These are phyloP conservation scores for Germaria angustata DNA, from an alignment of 2,888 invertebrate species.

Conservation along the genomic window DNA sequence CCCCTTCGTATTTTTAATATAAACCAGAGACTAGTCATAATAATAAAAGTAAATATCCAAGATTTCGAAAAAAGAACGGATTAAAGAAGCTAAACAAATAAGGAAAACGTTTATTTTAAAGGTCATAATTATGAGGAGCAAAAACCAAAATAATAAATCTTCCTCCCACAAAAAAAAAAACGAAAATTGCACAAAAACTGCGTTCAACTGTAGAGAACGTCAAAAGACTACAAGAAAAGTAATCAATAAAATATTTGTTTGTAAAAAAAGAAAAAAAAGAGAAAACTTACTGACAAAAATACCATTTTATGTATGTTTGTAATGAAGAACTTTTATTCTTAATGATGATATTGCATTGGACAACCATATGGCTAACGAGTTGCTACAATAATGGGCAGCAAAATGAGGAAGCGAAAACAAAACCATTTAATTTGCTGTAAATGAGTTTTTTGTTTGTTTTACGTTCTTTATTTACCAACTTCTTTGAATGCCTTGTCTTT, in stretches of 20 bases:
- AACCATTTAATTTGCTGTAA: conserved; percentile 26
- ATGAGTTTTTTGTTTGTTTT: neutral
- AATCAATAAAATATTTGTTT: conserved; percentile 32
- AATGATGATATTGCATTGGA: conserved; percentile 35
- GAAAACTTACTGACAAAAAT: neutral
- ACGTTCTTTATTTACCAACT: neutral
- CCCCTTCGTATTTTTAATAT: too few species aligned
- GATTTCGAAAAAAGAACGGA: too few species aligned
- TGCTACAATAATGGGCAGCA: conserved; percentile 33
- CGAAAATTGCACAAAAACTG: neutral
- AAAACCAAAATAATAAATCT: too few species aligned
- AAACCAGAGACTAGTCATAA: too few species aligned
- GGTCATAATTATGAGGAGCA: too few species aligned
- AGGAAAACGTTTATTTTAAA: too few species aligned
- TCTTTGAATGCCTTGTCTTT: neutral
- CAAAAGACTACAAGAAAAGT: neutral
- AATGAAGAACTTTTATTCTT: neutral
- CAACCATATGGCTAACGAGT: conserved; percentile 34
- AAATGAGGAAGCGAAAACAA: neutral
- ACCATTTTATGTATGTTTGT: conserved; percentile 19
- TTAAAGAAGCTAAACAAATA: too few species aligned
- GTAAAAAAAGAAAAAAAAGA: neutral
- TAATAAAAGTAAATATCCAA: too few species aligned
- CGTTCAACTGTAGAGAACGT: too few species aligned
- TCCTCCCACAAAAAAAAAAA: too few species aligned